phyloP scores from a whole-genome alignment of 2,888 invertebrate species.

The Sicus ferrugineus region DNA sequence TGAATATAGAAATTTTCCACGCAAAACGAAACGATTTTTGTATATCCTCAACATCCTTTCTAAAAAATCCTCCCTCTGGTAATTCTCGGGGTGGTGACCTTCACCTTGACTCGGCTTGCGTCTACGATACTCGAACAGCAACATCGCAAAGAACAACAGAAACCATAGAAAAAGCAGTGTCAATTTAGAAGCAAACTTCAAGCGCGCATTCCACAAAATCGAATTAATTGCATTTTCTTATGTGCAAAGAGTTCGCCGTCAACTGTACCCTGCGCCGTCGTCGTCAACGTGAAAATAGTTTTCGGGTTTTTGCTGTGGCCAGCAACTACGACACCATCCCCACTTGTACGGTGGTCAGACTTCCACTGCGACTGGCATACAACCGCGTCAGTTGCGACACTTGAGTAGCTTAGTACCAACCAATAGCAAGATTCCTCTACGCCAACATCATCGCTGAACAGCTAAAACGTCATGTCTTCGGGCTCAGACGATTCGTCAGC shows the following conservation, averaged over 20 bases:
- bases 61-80: too few species aligned
- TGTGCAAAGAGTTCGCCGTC: slow-evolving; percentile 5
- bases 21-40: too few species aligned
- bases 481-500: slow-evolving; percentile 35
- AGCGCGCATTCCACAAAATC: background rate
- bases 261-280: slow-evolving; percentile 4
- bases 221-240: slow-evolving; percentile 15
- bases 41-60: too few species aligned
- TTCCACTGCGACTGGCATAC: background rate
- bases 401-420: slow-evolving; percentile 9
- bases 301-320: slow-evolving; percentile 41
- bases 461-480: slow-evolving; percentile 32
- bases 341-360: slow-evolving; percentile 40
- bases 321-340: slow-evolving; percentile 36
- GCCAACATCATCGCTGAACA: slow-evolving; percentile 25
- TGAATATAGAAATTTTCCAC: too few species aligned
- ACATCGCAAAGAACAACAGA: background rate
- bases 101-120: slow-evolving; percentile 23
- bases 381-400: slow-evolving; percentile 9
- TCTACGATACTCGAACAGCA: background rate
- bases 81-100: slow-evolving; percentile 16
- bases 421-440: background rate
- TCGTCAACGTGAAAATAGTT: slow-evolving; percentile 42
- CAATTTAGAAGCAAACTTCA: slow-evolving; percentile 15
- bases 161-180: background rate